Conservation (phyloP, 1,140 invertebrate genomes). For the Bombus waltoni region DNA sequence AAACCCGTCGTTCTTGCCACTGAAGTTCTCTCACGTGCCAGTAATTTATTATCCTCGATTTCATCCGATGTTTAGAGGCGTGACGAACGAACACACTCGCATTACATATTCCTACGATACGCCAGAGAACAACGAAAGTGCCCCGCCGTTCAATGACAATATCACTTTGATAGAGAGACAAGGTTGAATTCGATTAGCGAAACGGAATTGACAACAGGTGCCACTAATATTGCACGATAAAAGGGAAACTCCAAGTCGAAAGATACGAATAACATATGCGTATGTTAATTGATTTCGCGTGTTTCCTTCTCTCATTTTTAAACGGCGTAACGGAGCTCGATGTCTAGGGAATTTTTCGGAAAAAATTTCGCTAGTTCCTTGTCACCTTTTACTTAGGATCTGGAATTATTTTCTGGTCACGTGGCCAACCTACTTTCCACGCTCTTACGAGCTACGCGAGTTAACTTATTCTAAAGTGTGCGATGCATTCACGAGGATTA, state of each 20-base stretch:
- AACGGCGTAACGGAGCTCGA: too few relatives aligned
- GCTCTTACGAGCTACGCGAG: constrained; percentile 28
- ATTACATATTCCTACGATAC: neutral
- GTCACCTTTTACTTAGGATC: constrained; percentile 22
- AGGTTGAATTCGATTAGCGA: constrained; percentile 26
- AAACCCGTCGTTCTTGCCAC: constrained; percentile 47
- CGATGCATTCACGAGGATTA: constrained; percentile 9
- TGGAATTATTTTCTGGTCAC: constrained; percentile 46
- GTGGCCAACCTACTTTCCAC: constrained; percentile 42
- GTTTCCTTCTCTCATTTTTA: too few relatives aligned
- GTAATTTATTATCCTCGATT: constrained; percentile 66
- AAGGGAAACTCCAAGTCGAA: neutral
- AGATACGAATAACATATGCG: neutral
- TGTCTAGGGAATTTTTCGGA: neutral
- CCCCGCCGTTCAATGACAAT: constrained; percentile 5
- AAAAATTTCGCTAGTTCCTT: constrained; percentile 35
- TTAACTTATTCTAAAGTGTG: constrained; percentile 18
- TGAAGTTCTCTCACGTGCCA: constrained; percentile 43
- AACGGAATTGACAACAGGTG: constrained; percentile 18
- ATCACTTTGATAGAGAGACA: neutral
- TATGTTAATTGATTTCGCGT: too few relatives aligned
- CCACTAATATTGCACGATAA: neutral
- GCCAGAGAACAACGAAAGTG: constrained; percentile 29
- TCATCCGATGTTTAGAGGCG: constrained; percentile 39
- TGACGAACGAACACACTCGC: constrained; percentile 16